Conservation (phyloP, 2,797 vertebrate genomes). For the Fistularia commersonii region DNA sequence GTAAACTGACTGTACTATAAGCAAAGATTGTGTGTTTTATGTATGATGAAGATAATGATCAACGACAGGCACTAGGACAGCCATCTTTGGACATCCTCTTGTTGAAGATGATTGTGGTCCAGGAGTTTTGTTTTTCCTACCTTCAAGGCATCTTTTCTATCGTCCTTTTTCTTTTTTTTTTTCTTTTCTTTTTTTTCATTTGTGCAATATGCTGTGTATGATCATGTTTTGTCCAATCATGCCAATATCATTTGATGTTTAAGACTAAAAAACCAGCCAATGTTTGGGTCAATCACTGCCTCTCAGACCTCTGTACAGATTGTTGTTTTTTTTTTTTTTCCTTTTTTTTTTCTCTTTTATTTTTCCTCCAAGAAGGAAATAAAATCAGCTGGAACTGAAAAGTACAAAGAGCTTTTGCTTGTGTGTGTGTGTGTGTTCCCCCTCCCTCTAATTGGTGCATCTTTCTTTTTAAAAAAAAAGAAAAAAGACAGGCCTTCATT, state of each 20-base stretch:
- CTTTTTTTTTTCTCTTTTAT: too few species aligned
- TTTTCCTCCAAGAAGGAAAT: constrained; percentile 96
- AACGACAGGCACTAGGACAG: constrained; percentile 95
- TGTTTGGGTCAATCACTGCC: constrained; percentile 98
- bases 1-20: constrained; percentile 99
- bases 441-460: too few species aligned
- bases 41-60: constrained; percentile 89
- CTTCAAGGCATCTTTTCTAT: constrained; percentile 69
- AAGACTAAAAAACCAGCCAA: constrained; percentile 92
- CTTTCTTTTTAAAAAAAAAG: constrained; percentile 1
- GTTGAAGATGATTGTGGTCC: constrained; percentile 89
- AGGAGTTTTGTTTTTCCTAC: constrained; percentile 63
- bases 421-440: too few species aligned
- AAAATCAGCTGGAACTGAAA: constrained; percentile 99
- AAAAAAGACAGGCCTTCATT: constrained; percentile 18
- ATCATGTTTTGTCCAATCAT: constrained; percentile 86
- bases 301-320: constrained; percentile 99
- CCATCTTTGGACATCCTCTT: constrained; percentile 82
- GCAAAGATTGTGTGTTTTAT: constrained; percentile 99
- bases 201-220: constrained; percentile 99
- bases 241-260: constrained; percentile 86
- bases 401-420: constrained; percentile 49
- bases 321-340: constrained; percentile 77
- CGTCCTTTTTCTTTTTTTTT: constrained; percentile 70
- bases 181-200: constrained; percentile 85